Evolutionary conservation across 2,888 invertebrate genomes (phyloP), one percentile per base, ranked within the genome.

Genomic region (Bellardia bayeri): DNA sequence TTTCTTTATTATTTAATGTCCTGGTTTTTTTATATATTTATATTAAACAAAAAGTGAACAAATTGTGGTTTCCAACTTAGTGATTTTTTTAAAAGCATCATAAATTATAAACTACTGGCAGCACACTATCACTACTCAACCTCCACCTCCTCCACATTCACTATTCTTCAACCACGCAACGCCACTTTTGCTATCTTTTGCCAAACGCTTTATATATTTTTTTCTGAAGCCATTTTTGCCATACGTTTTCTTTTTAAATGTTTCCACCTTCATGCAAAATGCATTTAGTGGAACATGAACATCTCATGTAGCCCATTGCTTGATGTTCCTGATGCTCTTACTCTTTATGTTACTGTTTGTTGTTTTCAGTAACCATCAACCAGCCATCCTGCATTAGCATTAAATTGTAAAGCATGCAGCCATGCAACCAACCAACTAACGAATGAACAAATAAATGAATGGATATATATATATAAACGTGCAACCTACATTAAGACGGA

Each of bases 31-130:
- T 49, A 11, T 45, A 14, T 51, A 16, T 68, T 30, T 68, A 30
- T 68, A 54, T 45, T 4, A 82, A 37, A 51, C n/a, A 76, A 76
- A 56, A 42, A 16, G 16, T 13, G 42, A 23, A 82, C 76, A 82
- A 76, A 86, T 87, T 85, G 84, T 85, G 82, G 74, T 68, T 78
- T 82, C 64, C 81, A 85, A 68, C 64, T 79, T 85, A 85, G 82
- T 82, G 84, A 87, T 85, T 86, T 83, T 76, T 82, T 85, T 75
- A 82, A 87, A 82, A 85, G 79, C 79, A 87, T 87, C 87, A 85
- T 87, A 87, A 87, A 87, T 87, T 87, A 85, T 82, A 74, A 82
- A 85, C 82, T 69, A 79, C 68, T 66, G 72, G 14, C 63, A 75
- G 11, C 54, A 56, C 66, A 79, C 76, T 63, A 78, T 72, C n/a